phyloP scores from a whole-genome alignment of 2,113 vertebrate genomes.

The Protomyctophum bolini region DNA sequence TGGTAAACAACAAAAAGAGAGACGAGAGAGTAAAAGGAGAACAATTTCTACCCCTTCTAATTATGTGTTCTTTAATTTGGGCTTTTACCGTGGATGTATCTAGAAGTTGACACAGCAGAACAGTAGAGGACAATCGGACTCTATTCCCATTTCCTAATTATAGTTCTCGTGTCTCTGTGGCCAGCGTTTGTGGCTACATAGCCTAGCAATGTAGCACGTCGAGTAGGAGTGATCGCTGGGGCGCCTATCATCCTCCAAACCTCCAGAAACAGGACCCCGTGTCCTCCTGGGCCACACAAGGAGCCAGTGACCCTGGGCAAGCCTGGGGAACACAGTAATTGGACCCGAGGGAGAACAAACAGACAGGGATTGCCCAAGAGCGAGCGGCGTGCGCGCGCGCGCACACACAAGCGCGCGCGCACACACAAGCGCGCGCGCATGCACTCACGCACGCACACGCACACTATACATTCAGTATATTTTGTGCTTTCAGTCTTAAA shows the following conservation, averaged over 20 bases:
- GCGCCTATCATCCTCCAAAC: not conserved
- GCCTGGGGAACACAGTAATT: conserved; percentile 26
- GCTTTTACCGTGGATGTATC: conserved; percentile 51
- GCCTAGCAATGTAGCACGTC: conserved; percentile 30
- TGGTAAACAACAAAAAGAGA: not conserved
- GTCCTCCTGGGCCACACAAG: conserved; percentile 24
- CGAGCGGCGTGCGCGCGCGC: no score
- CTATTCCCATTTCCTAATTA: conserved; percentile 55
- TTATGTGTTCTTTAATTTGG: conserved; percentile 49
- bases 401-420: no score
- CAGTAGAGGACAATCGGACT: conserved; percentile 21
- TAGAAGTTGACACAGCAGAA: conserved; percentile 12
- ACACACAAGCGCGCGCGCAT: conserved; percentile 11
- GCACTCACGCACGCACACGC: conserved; percentile 15
- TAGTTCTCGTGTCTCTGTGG: conserved; percentile 52
- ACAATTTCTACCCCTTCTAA: conserved; percentile 51
- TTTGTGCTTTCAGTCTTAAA: not conserved
- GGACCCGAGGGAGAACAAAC: conserved; percentile 42
- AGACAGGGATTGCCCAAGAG: conserved; percentile 5
- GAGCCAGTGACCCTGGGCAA: conserved; percentile 51
- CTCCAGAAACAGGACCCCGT: conserved; percentile 22
- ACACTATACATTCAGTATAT: not conserved
- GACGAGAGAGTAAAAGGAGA: conserved; percentile 50
- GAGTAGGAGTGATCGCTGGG: conserved; percentile 29
- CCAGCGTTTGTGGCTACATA: conserved; percentile 1